A percentile compares a stretch with the other conserved stretches of the same genome.
These are phyloP conservation scores for Hirundo rustica DNA, from an alignment of 2,797 vertebrate species.

Conservation along the genomic window DNA sequence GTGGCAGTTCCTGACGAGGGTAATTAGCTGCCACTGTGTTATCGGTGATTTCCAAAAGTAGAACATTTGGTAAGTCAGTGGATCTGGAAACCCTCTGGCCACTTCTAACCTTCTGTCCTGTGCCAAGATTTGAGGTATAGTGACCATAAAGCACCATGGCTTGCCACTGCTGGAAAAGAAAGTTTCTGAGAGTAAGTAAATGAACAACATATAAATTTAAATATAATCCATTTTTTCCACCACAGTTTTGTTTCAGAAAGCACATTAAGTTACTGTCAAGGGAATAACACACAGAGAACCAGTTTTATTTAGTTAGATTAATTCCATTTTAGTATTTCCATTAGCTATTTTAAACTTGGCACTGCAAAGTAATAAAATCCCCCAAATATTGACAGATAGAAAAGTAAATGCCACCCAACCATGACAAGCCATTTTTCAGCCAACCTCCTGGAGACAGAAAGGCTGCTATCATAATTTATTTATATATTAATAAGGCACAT, in stretches of 20 bases:
- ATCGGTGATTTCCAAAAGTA: background rate
- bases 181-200: background rate
- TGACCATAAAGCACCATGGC: background rate
- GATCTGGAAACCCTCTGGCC: background rate
- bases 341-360: conserved; percentile 76
- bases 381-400: conserved; percentile 79
- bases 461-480: conserved; percentile 53
- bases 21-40: background rate
- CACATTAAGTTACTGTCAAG: conserved; percentile 57
- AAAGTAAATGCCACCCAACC: conserved; percentile 73
- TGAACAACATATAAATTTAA: background rate
- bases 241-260: conserved; percentile 51
- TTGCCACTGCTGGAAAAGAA: background rate
- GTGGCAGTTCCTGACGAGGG: background rate
- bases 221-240: conserved; percentile 1
- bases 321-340: conserved; percentile 80
- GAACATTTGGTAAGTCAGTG: background rate
- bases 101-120: background rate
- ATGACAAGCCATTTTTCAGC: conserved; percentile 69
- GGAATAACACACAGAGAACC: conserved; percentile 31
- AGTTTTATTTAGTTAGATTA: conserved; percentile 75
- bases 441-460: conserved; percentile 44
- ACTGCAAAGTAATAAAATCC: conserved; percentile 73
- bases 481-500: conserved; percentile 63
- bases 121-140: background rate